A percentile compares a stretch with the other conserved stretches of the same genome.
Conservation (phyloP, 2,113 vertebrate genomes). For the Rhynchomys soricoides region DNA sequence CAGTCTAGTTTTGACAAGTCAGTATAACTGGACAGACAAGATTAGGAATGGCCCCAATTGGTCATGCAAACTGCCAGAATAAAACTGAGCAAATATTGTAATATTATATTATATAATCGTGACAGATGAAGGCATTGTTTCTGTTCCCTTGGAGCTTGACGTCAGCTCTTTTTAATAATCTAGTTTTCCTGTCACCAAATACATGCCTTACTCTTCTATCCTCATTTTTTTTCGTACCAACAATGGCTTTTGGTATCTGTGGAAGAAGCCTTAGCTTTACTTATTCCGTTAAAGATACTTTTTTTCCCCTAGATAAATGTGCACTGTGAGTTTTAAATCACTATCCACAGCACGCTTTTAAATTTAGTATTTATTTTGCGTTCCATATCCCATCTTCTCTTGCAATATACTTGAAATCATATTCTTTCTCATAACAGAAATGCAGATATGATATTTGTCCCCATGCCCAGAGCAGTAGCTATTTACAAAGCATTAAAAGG, state of each 20-base stretch:
- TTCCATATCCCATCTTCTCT: background rate
- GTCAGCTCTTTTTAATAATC: background rate
- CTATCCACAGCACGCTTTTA: background rate
- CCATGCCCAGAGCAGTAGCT: background rate
- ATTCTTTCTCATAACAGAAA: conserved; percentile 5
- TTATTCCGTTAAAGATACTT: background rate
- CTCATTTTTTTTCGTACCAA: background rate
- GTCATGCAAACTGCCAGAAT: background rate
- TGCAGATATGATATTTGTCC: background rate
- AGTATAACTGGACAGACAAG: background rate
- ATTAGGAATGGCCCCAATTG: background rate
- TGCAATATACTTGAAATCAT: background rate
- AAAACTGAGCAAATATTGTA: background rate
- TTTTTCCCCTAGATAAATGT: background rate
- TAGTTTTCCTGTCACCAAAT: background rate
- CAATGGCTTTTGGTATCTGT: background rate
- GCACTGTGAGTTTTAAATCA: conserved; percentile 11
- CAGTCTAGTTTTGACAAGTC: background rate
- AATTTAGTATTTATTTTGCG: conserved; percentile 22
- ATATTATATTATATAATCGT: background rate
- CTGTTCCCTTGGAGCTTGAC: background rate
- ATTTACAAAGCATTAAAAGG: conserved; percentile 11
- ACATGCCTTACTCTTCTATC: background rate
- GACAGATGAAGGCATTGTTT: background rate
- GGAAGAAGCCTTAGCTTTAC: background rate